These are phyloP conservation scores for Apamea epomidion DNA, from an alignment of 2,888 invertebrate genomes.

Conservation along the genomic window DNA sequence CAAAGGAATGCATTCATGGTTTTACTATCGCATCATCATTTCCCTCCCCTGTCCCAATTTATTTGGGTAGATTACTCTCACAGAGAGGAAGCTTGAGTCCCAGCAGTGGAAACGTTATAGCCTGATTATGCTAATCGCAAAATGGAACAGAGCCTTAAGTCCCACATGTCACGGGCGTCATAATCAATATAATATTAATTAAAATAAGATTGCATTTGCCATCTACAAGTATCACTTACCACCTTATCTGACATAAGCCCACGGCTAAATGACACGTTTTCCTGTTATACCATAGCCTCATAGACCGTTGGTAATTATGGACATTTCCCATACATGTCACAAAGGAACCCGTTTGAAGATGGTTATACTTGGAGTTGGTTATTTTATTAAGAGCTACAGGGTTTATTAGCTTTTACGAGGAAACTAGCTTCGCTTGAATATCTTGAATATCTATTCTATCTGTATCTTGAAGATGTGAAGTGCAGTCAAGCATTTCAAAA, in stretches of 20 bases:
- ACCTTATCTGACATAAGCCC: constrained; percentile 35
- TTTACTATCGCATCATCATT: not conserved
- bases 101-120: too few relatives aligned
- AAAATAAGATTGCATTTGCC: constrained; percentile 14
- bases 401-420: constrained; percentile 16
- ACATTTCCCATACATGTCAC: constrained; percentile 34
- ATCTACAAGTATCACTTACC: constrained; percentile 20
- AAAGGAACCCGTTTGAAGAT: constrained; percentile 28
- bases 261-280: constrained; percentile 34
- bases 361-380: constrained; percentile 1
- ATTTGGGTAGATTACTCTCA: not conserved
- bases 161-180: not conserved
- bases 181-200: constrained; percentile 3
- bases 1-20: not conserved
- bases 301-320: constrained; percentile 19
- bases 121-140: not conserved
- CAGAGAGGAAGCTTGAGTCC: not conserved
- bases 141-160: not conserved
- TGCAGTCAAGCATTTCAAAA: not conserved
- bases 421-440: not conserved
- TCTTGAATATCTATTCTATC: too few relatives aligned
- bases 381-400: constrained; percentile 34
- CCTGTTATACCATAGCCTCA: constrained; percentile 30
- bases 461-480: not conserved
- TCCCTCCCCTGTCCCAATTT: too few relatives aligned